Base-by-base conservation (phyloP, 2,113 vertebrate genomes). In the Pungitius pungitius region DNA sequence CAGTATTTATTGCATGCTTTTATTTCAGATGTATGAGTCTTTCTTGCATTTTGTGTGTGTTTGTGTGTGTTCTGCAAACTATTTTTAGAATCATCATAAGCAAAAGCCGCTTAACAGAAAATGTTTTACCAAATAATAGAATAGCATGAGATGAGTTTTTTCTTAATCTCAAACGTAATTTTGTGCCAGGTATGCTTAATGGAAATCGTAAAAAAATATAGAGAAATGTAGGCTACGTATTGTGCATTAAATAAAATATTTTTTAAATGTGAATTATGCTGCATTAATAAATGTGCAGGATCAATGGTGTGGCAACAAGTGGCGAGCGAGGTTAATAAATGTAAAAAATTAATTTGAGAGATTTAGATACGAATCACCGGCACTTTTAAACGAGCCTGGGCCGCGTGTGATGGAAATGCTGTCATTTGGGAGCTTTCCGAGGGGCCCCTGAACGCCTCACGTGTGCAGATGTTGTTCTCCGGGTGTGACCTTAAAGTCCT, bases 391-490 rank as follows among this genome's bases (percentile, higher is more conserved):
- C 15, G 45, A 49, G 8, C 2, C 20, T 4, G 22, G n/a, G 13
- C 49, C 11, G 10, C 3, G 49, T 51, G 18, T 47, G 5, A n/a
- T 4, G 18, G 8, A 0, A 20, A n/a, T 1, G 1, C 0, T 69
- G 24, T 8, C 14, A 58, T 82, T 30, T 74, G 71, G 6, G 65
- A 62, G 64, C 14, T 69, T 58, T 61, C 20, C 0, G 6, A 0
- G 45, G 8, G 1, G 75, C 26, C 3, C 56, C 0, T 80, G 75
- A 89, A 89, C 51, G 80, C 80, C 5, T 20, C 85, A 0, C 2
- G 24, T 0, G 26, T 82, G 65, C 81, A 85, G 88, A 54, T 66
- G 84, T 73, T 73, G 42, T 45, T 26, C 20, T 35, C 59, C 43
- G 62, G 80, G 58, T 60, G 67, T 62, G 58, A 22, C 33, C 5